Evolutionary conservation across 2,888 invertebrate genomes (phyloP).

Genomic region (Acrocyrtus sp.): DNA sequence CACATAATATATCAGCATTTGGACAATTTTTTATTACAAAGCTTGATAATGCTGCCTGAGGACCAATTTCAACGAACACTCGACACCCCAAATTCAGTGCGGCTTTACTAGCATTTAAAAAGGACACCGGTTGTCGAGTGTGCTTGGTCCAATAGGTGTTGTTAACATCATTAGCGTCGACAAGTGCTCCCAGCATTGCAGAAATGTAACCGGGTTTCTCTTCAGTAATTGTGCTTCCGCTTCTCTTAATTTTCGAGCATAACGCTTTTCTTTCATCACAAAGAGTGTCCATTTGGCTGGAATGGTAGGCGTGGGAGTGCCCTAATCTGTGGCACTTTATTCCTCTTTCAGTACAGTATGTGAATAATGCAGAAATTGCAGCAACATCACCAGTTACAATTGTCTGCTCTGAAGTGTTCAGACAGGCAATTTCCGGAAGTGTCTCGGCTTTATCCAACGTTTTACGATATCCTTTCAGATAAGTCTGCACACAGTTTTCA

Average conservation of each 20-base stretch:
- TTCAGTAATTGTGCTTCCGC: not conserved
- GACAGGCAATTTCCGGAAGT: no score
- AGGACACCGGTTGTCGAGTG: slow-evolving; percentile 26
- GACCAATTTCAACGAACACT: slow-evolving; percentile 5
- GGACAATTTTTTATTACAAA: not conserved
- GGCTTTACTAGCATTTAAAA: slow-evolving; percentile 9
- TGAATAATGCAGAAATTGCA: no score
- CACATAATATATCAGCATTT: not conserved
- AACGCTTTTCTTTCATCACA: slow-evolving; percentile 17
- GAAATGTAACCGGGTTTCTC: slow-evolving; percentile 55
- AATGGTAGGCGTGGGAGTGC: slow-evolving; percentile 50
- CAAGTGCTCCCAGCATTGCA: slow-evolving; percentile 34
- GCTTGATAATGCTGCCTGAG: not conserved
- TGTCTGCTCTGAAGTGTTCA: no score
- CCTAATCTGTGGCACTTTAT: no score
- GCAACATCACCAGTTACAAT: no score
- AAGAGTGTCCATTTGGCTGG: slow-evolving; percentile 43
- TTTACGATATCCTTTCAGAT: no score
- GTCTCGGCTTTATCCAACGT: no score
- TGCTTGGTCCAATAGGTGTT: slow-evolving; percentile 27
- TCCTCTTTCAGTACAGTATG: no score
- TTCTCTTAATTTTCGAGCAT: not conserved
- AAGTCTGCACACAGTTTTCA: no score
- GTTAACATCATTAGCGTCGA: not conserved
- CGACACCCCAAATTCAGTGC: slow-evolving; percentile 6